Percentiles rank a stretch among this genome's conserved stretches.
These are phyloP conservation scores for Clivina fossor DNA, from an alignment of 2,888 invertebrate species.

Conservation along the genomic window DNA sequence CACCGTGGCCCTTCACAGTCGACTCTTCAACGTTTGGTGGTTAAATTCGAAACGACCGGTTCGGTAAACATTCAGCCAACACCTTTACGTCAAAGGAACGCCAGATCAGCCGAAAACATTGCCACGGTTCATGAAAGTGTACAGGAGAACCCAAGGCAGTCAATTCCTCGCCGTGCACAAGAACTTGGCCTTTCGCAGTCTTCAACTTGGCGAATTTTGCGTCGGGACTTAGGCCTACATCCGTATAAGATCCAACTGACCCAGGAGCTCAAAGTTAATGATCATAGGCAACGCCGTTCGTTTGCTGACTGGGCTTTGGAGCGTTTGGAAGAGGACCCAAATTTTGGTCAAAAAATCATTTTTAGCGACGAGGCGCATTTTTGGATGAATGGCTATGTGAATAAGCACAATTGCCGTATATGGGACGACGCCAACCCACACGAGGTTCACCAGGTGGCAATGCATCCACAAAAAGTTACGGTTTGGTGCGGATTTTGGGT, in stretches of 20 bases:
- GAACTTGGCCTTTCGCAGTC: constrained; percentile 42
- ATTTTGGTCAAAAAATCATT: constrained; percentile 37
- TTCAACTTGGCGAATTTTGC: constrained; percentile 42
- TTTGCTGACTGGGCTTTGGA: constrained; percentile 38
- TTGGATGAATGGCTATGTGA: constrained; percentile 37
- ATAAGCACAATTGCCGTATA: constrained; percentile 36
- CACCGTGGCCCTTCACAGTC: constrained; percentile 34
- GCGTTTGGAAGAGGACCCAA: constrained; percentile 36
- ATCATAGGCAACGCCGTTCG: constrained; percentile 37
- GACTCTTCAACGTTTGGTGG: constrained; percentile 38
- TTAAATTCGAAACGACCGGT: constrained; percentile 29
- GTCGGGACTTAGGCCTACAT: constrained; percentile 38
- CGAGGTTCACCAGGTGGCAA: constrained; percentile 35
- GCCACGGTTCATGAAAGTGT: constrained; percentile 32
- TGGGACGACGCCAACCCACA: constrained; percentile 38
- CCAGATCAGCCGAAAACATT: too few species aligned
- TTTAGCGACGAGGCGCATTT: constrained; percentile 35
- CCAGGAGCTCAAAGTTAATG: constrained; percentile 31
- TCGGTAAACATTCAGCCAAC: constrained; percentile 27
- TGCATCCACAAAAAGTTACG: constrained; percentile 37
- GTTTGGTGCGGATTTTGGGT: constrained; percentile 35
- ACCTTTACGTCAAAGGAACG: constrained; percentile 29
- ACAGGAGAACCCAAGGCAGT: too few species aligned
- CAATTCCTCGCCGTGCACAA: constrained; percentile 34
- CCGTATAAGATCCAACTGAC: constrained; percentile 37